A percentile compares a stretch with the other conserved stretches of the same genome.
Evolutionary conservation across 2,888 invertebrate genomes (phyloP).

Genomic region (Eupsilia transversa): DNA sequence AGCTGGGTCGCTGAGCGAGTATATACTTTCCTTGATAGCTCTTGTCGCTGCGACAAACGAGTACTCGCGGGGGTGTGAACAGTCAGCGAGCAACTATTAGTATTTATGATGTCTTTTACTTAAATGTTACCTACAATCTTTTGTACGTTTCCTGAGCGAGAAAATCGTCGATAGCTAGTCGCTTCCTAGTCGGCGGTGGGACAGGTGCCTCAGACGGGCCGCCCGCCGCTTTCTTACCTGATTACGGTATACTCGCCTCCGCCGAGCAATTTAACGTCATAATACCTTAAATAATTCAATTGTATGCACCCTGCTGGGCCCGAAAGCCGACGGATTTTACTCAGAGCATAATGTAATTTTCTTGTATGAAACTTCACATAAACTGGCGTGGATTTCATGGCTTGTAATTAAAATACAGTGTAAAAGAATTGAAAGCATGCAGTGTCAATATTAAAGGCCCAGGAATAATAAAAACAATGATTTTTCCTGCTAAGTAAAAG

Average conservation of each 20-base stretch:
- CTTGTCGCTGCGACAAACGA: neutral
- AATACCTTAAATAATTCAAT: slow-evolving; percentile 80
- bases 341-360: slow-evolving; percentile 68
- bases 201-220: slow-evolving; percentile 44
- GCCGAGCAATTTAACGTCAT: slow-evolving; percentile 76
- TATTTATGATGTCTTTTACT: too few relatives aligned
- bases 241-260: slow-evolving; percentile 69
- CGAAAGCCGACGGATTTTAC: slow-evolving; percentile 74
- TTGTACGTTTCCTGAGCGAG: neutral
- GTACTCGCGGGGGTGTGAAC: neutral
- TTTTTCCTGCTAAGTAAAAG: neutral
- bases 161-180: slow-evolving; percentile 2
- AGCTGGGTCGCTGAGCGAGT: neutral
- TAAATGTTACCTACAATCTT: neutral
- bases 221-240: slow-evolving; percentile 66
- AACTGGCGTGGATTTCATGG: slow-evolving; percentile 61
- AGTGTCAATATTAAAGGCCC: slow-evolving; percentile 20
- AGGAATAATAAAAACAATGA: neutral
- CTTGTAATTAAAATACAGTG: slow-evolving; percentile 58
- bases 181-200: neutral
- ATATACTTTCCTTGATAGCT: neutral
- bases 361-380: slow-evolving; percentile 64
- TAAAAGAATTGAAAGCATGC: slow-evolving; percentile 37
- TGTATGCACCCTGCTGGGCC: slow-evolving; percentile 74
- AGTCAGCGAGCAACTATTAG: neutral